phyloP scores from a whole-genome alignment of 2,888 invertebrate species.

The Mythimna ferrago region DNA sequence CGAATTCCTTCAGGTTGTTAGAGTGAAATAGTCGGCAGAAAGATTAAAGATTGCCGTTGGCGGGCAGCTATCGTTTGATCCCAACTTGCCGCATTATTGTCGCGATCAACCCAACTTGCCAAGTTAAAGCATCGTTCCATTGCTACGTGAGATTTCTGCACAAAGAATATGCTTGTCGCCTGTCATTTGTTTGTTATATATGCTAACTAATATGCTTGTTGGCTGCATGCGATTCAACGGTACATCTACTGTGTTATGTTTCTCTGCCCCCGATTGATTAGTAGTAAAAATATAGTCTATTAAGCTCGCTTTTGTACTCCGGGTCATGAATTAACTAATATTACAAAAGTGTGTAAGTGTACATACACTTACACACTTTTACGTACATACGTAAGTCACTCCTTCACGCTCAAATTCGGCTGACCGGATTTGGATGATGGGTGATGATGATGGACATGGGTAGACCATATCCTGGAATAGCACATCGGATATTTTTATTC shows the following conservation, averaged over 20 bases:
- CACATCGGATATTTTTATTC: no score
- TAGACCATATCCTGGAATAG: no score
- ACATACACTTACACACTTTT: no score
- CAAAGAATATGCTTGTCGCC: neutral
- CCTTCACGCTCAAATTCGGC: no score
- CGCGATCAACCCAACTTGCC: slow-evolving; percentile 31
- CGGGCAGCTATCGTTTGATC: slow-evolving; percentile 55
- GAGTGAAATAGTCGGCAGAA: slow-evolving; percentile 27
- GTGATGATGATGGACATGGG: no score
- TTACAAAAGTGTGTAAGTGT: no score
- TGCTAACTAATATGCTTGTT: no score
- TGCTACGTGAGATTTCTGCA: neutral
- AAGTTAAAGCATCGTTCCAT: neutral
- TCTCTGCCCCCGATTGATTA: neutral
- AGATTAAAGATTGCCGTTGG: slow-evolving; percentile 55
- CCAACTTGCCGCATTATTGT: slow-evolving; percentile 52
- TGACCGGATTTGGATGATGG: no score
- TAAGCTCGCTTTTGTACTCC: neutral
- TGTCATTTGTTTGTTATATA: neutral
- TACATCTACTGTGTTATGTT: neutral
- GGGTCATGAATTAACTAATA: neutral
- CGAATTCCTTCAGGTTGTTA: slow-evolving; percentile 49
- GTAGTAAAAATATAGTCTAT: neutral
- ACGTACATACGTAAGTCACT: no score
- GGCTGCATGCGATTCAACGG: neutral